Evolutionary conservation across 2,888 invertebrate species (phyloP).

Genomic region (Anorthoa munda): DNA sequence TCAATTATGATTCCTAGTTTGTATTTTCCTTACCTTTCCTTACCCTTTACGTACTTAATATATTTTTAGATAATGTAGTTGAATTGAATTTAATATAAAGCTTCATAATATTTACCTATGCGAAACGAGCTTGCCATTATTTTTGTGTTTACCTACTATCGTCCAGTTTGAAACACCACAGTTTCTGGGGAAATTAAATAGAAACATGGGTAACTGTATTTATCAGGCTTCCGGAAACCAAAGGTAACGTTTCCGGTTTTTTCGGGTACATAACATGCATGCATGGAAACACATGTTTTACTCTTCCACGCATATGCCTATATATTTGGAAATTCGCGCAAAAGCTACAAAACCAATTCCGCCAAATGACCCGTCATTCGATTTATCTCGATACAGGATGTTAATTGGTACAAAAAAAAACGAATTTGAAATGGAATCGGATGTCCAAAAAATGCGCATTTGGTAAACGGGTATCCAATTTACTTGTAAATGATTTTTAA

Average conservation of each 20-base stretch:
- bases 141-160: background rate
- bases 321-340: conserved; percentile 39
- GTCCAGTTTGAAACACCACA: background rate
- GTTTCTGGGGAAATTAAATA: conserved; percentile 2
- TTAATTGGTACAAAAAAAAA: conserved; percentile 64
- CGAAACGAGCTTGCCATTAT: background rate
- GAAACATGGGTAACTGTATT: conserved; percentile 28
- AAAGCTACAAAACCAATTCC: conserved; percentile 58
- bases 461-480: conserved; percentile 47
- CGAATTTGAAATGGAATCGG: conserved; percentile 56
- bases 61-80: too few species aligned
- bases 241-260: conserved; percentile 24
- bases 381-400: conserved; percentile 66
- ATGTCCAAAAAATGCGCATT: conserved; percentile 47
- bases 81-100: background rate
- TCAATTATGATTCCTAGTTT: too few species aligned
- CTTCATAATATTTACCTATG: too few species aligned
- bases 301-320: conserved; percentile 14
- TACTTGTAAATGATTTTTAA: conserved; percentile 34
- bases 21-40: too few species aligned
- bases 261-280: background rate
- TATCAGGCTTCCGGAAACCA: conserved; percentile 19
- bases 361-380: conserved; percentile 64
- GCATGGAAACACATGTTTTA: conserved; percentile 7
- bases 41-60: too few species aligned